These are phyloP conservation scores for Numida meleagris DNA, from an alignment of 2,113 vertebrate species.

Conservation along the genomic window DNA sequence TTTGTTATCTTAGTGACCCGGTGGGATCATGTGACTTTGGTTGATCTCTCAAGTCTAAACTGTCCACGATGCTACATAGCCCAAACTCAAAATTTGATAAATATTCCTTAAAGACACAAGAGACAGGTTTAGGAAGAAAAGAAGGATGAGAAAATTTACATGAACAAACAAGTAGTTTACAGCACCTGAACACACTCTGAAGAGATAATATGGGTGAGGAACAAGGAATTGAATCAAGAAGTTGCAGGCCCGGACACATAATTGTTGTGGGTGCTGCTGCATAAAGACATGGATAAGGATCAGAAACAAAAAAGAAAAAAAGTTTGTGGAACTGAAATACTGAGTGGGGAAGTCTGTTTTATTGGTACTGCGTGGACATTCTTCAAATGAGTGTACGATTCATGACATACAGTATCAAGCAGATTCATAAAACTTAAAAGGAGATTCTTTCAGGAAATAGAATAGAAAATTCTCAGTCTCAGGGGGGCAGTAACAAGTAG, in stretches of 20 bases:
- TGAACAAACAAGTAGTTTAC: not conserved
- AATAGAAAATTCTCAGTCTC: not conserved
- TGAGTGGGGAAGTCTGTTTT: not conserved
- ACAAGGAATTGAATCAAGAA: not conserved
- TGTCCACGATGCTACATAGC: not conserved
- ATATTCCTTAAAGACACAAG: not conserved
- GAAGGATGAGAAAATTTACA: not conserved
- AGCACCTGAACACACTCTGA: not conserved
- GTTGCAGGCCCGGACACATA: not conserved
- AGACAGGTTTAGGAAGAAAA: not conserved
- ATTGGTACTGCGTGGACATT: not conserved
- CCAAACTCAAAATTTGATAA: not conserved
- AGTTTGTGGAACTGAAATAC: fast-evolving
- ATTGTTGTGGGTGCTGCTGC: not conserved
- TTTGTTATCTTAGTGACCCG: not conserved
- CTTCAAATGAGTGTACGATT: not conserved
- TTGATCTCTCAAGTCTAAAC: not conserved
- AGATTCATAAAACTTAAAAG: not conserved
- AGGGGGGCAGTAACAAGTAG: not conserved
- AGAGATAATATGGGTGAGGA: not conserved
- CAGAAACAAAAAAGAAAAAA: not conserved
- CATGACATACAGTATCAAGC: not conserved
- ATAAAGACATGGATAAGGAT: not conserved
- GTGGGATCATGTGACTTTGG: not conserved
- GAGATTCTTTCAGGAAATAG: not conserved